Evolutionary conservation across 2,113 vertebrate species (phyloP).

Genomic region (Tichodroma muraria): DNA sequence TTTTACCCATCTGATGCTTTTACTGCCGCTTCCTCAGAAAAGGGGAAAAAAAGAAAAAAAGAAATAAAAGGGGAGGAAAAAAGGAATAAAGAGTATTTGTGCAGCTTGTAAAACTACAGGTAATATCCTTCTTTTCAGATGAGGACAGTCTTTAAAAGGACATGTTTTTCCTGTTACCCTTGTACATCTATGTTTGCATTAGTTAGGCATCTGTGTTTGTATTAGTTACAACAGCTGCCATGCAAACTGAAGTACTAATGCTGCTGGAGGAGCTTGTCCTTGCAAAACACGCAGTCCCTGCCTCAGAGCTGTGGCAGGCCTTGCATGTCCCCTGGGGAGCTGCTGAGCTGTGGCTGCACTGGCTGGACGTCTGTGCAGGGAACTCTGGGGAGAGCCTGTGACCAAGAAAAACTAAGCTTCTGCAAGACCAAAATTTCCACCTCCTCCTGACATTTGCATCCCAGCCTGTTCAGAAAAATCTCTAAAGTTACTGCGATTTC

Average conservation of each 20-base stretch:
- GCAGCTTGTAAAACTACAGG: neutral
- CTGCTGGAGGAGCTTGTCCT: neutral
- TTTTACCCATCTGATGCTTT: neutral
- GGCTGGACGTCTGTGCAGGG: neutral
- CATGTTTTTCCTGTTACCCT: neutral
- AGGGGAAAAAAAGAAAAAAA: neutral
- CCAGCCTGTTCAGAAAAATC: neutral
- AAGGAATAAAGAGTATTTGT: neutral
- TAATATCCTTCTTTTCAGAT: neutral
- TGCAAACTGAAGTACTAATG: neutral
- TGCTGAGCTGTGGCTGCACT: neutral
- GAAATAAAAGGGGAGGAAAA: too few species aligned
- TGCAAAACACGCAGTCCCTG: neutral
- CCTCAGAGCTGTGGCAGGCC: neutral
- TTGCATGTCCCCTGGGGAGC: neutral
- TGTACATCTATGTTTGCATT: neutral
- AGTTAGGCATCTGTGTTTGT: neutral
- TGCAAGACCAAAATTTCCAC: neutral
- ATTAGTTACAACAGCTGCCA: neutral
- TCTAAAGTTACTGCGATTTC: neutral
- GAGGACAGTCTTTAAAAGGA: neutral
- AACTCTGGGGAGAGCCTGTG: fast-evolving
- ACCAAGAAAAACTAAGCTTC: neutral
- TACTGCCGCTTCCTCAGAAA: neutral
- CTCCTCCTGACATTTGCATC: neutral